phyloP scores from a whole-genome alignment of 2,113 vertebrate species.

The Carassius auratus region DNA sequence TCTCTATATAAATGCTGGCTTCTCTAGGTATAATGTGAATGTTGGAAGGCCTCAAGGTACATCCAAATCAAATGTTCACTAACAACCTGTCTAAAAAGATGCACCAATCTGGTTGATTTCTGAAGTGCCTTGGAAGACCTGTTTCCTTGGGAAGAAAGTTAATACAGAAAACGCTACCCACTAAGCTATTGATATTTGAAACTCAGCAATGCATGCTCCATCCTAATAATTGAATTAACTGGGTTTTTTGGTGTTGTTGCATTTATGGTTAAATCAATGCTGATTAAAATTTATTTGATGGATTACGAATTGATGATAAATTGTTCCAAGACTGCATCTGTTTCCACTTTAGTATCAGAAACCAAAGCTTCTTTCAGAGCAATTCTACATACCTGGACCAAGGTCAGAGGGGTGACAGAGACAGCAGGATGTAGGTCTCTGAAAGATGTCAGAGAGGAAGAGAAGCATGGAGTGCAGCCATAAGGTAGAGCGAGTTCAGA shows the following conservation, averaged over 20 bases:
- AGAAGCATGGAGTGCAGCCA: slow-evolving; percentile 5
- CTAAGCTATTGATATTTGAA: not conserved
- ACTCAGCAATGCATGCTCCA: not conserved
- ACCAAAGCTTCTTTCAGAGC: not conserved
- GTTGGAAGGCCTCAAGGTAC: not conserved
- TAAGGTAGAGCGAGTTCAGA: slow-evolving; percentile 14
- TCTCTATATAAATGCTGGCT: not conserved
- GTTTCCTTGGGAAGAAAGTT: not conserved
- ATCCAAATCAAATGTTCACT: slow-evolving; percentile 1
- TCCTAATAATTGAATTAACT: slow-evolving; percentile 38
- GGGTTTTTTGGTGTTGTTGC: not conserved
- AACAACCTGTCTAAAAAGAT: slow-evolving; percentile 6
- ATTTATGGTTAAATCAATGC: not conserved
- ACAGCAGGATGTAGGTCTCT: slow-evolving; percentile 34
- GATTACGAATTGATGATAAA: slow-evolving; percentile 22
- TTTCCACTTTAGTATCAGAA: not conserved
- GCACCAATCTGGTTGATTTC: not conserved
- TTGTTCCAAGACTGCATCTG: slow-evolving; percentile 11
- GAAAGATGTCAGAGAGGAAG: slow-evolving; percentile 6
- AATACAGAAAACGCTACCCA: not conserved
- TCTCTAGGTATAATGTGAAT: not conserved
- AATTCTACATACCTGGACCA: not conserved
- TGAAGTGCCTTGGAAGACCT: not conserved
- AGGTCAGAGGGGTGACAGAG: slow-evolving; percentile 20
- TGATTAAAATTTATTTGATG: not conserved